Conservation (phyloP, 2,113 vertebrate genomes). For the Motacilla alba region DNA sequence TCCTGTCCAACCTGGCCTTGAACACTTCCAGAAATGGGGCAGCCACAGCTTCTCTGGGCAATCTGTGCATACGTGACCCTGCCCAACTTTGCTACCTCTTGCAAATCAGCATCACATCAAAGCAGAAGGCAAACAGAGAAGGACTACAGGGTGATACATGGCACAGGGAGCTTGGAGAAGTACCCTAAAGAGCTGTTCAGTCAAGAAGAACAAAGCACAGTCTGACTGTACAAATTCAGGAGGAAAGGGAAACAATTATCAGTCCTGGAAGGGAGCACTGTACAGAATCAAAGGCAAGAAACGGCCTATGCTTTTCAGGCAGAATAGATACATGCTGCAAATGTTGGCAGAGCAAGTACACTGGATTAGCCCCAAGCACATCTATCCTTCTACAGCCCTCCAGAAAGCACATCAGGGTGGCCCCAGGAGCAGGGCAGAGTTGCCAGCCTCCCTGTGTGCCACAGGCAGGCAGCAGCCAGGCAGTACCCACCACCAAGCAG, state of each 20-base stretch:
- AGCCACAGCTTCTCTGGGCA: not conserved
- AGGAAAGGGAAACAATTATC: not conserved
- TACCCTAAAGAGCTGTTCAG: not conserved
- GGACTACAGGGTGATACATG: rapidly evolving
- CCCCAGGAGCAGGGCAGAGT: not conserved
- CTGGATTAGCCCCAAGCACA: not conserved
- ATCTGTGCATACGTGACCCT: not conserved
- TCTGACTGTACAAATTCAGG: not conserved
- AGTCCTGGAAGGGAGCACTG: not conserved
- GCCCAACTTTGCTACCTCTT: not conserved
- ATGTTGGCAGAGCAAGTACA: not conserved
- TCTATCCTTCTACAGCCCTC: not conserved
- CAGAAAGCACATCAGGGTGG: not conserved
- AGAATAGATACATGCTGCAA: not conserved
- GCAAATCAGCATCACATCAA: not conserved
- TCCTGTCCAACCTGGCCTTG: not conserved
- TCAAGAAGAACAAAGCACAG: not conserved
- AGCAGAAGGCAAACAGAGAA: not conserved
- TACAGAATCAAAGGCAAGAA: not conserved
- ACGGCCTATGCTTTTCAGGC: not conserved
- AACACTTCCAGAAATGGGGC: not conserved
- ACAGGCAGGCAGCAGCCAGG: not conserved
- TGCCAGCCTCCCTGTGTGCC: rapidly evolving
- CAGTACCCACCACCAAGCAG: not conserved
- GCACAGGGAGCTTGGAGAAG: not conserved